Base-by-base conservation (phyloP, 2,888 invertebrate genomes). In the Lasius platythorax region DNA sequence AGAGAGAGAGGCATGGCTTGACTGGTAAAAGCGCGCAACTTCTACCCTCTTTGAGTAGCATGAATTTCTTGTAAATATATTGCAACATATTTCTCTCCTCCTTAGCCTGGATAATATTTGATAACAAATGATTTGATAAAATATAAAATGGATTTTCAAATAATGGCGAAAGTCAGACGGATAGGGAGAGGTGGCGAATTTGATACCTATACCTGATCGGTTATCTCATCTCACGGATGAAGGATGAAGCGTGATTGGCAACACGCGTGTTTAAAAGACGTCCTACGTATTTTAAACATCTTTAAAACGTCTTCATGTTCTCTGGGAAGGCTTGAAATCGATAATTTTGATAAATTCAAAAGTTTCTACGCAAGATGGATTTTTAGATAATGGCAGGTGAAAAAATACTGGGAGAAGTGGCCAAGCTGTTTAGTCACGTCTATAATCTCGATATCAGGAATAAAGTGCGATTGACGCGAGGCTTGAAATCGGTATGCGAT, bases 21-120 rank as follows among this genome's bases (percentile, higher is more conserved):
- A 50, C 67, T 84, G 73, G 87, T 88, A 85, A 85, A 83, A 68
- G 84, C 72, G 70, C 73, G 53, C 50, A 28, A 66, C 50, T 75
- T 11, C 37, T 61, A 63, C 15, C 3, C 9, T 15, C 3, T 64
- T 64, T 3, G 30, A 4, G 23, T 23, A 30, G 61, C 3, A 40
- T n/a, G 5, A 15, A 3, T 18, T 15, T 63, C 5, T 30, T 30
- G 37, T 37, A 33, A 3, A 4, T 33, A 18, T 33, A 28, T 23
- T 6, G 23, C 61, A 9, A 30, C 33, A 18, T 18, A 63, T 30
- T 28, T 9, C 8, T 56, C 23, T 1, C n/a, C 15, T 50, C 12
- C 12, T 43, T 12, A 43, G 43, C 11, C 15, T 50, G 12, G 4
- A 46, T 5, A 53, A 53, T 0, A 5, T 37, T 37, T 37, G 4